Evolutionary conservation across 2,797 vertebrate species (phyloP).

Genomic region (Hippocampus kuda): DNA sequence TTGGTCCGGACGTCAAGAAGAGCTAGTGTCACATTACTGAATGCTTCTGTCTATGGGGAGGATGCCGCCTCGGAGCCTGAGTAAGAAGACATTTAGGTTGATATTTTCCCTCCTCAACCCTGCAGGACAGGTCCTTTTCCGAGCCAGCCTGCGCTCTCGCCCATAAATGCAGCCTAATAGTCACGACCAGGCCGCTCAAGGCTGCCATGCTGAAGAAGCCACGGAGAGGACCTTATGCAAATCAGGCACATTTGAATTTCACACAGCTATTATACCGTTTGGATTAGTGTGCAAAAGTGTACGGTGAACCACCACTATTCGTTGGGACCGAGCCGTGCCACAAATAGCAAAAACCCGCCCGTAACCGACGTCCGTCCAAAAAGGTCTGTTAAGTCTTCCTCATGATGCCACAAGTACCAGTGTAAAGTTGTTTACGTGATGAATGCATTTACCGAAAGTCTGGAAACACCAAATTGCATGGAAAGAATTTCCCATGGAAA

Average conservation of each 20-base stretch:
- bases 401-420: no score
- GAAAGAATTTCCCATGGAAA: not conserved
- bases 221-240: conserved; percentile 33
- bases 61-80: conserved; percentile 14
- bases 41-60: conserved; percentile 18
- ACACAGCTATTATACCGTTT: conserved; percentile 18
- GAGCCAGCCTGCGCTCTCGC: conserved; percentile 15
- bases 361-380: not conserved
- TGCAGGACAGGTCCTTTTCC: conserved; percentile 25
- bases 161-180: conserved; percentile 14
- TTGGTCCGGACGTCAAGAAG: conserved; percentile 23
- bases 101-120: conserved; percentile 26
- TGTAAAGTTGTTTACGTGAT: no score
- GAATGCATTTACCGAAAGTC: no score
- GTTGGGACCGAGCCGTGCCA: not conserved
- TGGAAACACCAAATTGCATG: no score
- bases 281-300: conserved; percentile 36
- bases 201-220: conserved; percentile 28
- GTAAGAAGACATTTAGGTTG: conserved; percentile 20
- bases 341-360: not conserved
- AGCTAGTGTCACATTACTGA: conserved; percentile 30
- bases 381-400: no score
- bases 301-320: not conserved
- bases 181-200: conserved; percentile 22
- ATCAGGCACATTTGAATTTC: conserved; percentile 43